phyloP scores from a whole-genome alignment of 2,797 vertebrate genomes.

The Sciurus carolinensis region DNA sequence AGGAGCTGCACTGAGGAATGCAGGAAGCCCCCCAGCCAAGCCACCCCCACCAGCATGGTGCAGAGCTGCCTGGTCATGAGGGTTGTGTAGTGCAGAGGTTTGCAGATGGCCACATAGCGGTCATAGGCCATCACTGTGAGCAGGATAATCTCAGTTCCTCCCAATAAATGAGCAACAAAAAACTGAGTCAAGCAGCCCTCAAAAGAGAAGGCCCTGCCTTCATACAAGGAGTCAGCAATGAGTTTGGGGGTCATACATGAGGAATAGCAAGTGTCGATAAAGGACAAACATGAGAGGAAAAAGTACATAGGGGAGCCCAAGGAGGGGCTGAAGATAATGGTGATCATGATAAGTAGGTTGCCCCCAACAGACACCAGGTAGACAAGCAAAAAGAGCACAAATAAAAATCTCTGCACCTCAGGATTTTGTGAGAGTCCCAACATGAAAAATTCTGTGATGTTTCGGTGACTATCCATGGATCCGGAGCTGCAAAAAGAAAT shows the following conservation, averaged over 20 bases:
- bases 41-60: constrained; percentile 35
- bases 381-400: constrained; percentile 66
- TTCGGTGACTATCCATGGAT: constrained; percentile 64
- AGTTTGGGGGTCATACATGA: constrained; percentile 75
- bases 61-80: constrained; percentile 66
- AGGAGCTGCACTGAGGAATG: constrained; percentile 50
- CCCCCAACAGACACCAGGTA: constrained; percentile 65
- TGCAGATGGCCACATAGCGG: constrained; percentile 80
- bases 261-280: constrained; percentile 72
- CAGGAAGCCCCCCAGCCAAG: constrained; percentile 62
- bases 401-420: constrained; percentile 52
- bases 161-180: constrained; percentile 73
- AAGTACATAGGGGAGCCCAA: constrained; percentile 70
- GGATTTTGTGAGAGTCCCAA: constrained; percentile 66
- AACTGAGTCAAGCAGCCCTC: constrained; percentile 67
- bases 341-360: constrained; percentile 66
- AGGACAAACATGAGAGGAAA: constrained; percentile 69
- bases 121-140: constrained; percentile 81
- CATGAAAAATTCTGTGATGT: constrained; percentile 72
- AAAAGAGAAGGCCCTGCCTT: constrained; percentile 64
- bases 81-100: constrained; percentile 74
- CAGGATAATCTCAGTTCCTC: constrained; percentile 78
- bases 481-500: neutral
- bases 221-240: constrained; percentile 52
- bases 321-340: constrained; percentile 21